Percentiles rank a stretch among this genome's conserved stretches.
phyloP scores from a whole-genome alignment of 1,140 invertebrate species.

The Lasioglossum baleicum region DNA sequence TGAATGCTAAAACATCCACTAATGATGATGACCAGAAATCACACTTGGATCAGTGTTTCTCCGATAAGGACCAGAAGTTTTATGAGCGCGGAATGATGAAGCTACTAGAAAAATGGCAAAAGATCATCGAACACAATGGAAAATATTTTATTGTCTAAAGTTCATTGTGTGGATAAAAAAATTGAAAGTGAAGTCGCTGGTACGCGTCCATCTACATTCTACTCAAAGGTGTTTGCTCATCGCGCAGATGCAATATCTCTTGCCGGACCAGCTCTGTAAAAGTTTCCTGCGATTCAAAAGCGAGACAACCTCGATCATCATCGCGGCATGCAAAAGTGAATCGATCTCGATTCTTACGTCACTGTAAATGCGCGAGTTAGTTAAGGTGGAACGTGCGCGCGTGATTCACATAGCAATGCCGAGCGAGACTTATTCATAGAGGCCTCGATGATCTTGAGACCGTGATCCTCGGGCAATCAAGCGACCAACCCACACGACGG shows the following conservation, averaged over 20 bases:
- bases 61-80: too few relatives aligned
- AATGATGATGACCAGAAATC: too few relatives aligned
- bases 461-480: neutral
- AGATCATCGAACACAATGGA: too few relatives aligned
- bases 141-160: too few relatives aligned
- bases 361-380: neutral
- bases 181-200: too few relatives aligned
- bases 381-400: neutral
- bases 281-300: neutral
- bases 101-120: too few relatives aligned
- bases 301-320: neutral
- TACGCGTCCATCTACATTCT: too few relatives aligned
- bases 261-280: too few relatives aligned
- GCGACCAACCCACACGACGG: neutral
- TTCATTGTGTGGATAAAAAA: too few relatives aligned
- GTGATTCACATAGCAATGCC: constrained; percentile 19
- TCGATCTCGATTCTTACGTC: constrained; percentile 31
- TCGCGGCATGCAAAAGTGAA: neutral
- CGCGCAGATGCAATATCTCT: constrained; percentile 12
- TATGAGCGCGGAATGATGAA: too few relatives aligned
- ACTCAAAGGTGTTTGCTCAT: neutral
- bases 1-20: too few relatives aligned
- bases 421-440: constrained; percentile 4
- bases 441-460: constrained; percentile 25
- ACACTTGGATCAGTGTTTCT: too few relatives aligned